Evolutionary conservation across 2,797 vertebrate genomes (phyloP).

Genomic region (Tragopan temminckii): DNA sequence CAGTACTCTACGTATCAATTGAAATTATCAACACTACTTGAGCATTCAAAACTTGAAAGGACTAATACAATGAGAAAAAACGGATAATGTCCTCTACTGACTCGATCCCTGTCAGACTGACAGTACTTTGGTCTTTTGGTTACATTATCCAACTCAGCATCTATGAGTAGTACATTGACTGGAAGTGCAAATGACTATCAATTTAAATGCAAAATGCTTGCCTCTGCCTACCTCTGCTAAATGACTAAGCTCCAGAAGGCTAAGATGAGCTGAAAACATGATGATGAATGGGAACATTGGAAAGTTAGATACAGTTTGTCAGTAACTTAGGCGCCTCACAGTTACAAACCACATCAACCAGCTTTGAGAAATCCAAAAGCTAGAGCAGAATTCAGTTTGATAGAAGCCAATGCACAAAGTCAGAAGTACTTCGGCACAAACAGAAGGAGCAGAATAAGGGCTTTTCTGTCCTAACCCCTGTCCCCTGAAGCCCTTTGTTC

Average conservation of each 20-base stretch:
- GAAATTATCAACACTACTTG: not conserved
- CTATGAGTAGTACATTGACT: not conserved
- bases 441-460: not conserved
- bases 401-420: not conserved
- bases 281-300: not conserved
- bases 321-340: not conserved
- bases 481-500: not conserved
- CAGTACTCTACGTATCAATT: not conserved
- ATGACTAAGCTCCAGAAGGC: not conserved
- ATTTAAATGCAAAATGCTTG: not conserved
- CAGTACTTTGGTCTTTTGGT: not conserved
- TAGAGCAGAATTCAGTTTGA: not conserved
- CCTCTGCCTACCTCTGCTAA: conserved; percentile 4
- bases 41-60: not conserved
- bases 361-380: not conserved
- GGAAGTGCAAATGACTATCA: not conserved
- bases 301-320: not conserved
- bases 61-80: not conserved
- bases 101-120: not conserved
- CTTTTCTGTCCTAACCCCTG: not conserved
- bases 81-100: not conserved
- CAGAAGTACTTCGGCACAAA: not conserved
- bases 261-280: not conserved
- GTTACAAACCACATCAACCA: not conserved
- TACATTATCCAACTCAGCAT: not conserved